phyloP scores from a whole-genome alignment of 2,888 invertebrate genomes.

The Eupithecia subfuscata region DNA sequence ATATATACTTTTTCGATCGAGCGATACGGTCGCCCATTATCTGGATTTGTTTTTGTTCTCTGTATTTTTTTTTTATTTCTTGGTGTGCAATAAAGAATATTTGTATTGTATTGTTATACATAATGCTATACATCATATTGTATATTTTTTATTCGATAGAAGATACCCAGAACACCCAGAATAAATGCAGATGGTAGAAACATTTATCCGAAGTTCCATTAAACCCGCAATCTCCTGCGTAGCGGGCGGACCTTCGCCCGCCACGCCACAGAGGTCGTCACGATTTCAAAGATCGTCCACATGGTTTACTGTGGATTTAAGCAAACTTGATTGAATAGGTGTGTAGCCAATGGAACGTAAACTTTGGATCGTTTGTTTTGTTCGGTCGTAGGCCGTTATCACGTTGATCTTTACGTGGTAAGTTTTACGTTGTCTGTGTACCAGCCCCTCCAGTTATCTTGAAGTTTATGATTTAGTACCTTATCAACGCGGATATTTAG shows the following conservation, averaged over 20 bases:
- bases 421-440: no score
- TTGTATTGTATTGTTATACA: neutral
- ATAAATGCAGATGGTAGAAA: neutral
- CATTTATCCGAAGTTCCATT: neutral
- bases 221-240: neutral
- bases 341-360: constrained; percentile 23
- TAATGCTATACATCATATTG: neutral
- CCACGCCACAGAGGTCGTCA: neutral
- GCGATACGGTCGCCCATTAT: no score
- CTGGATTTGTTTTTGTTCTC: no score
- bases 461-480: no score
- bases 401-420: neutral
- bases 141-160: neutral
- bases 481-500: no score
- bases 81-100: no score
- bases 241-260: neutral
- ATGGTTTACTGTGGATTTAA: constrained; percentile 30
- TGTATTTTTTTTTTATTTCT: no score
- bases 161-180: neutral
- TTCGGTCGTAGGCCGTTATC: neutral
- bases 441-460: no score
- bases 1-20: no score
- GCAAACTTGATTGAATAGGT: constrained; percentile 22
- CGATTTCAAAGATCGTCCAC: constrained; percentile 12
- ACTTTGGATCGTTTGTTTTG: constrained; percentile 14